A percentile compares a stretch with the other conserved stretches of the same genome.
These are phyloP conservation scores for Melanotaenia nigrans DNA, from an alignment of 2,797 vertebrate species.

Conservation along the genomic window DNA sequence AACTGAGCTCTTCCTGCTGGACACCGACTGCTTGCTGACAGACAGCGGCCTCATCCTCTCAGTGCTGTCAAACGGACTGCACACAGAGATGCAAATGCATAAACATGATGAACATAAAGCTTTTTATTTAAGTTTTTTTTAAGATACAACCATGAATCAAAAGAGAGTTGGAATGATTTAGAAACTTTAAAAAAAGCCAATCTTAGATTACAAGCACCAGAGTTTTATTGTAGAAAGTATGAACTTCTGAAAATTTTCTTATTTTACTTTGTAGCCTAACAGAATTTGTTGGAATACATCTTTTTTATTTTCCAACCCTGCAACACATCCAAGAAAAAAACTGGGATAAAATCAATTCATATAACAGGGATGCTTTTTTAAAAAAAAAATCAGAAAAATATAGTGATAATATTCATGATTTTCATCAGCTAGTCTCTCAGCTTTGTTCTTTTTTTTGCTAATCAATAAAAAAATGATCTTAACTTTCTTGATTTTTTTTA, in stretches of 20 bases:
- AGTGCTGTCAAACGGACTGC: conserved; percentile 83
- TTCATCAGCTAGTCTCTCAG: too few relatives aligned
- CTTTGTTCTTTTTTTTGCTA: too few relatives aligned
- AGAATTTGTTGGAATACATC: too few relatives aligned
- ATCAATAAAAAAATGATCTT: too few relatives aligned
- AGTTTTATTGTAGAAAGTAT: not conserved
- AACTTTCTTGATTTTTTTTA: too few relatives aligned
- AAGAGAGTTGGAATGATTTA: not conserved
- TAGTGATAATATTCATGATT: too few relatives aligned
- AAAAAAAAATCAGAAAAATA: too few relatives aligned
- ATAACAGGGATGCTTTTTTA: too few relatives aligned
- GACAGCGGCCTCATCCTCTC: conserved; percentile 81
- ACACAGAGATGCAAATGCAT: conserved; percentile 1
- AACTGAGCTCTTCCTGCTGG: conserved; percentile 88
- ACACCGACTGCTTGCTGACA: conserved; percentile 84
- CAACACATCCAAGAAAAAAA: too few relatives aligned
- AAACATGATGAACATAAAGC: not conserved
- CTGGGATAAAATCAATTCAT: too few relatives aligned
- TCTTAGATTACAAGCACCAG: not conserved
- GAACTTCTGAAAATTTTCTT: not conserved
- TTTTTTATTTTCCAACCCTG: too few relatives aligned
- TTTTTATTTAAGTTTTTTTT: not conserved
- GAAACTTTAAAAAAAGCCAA: not conserved
- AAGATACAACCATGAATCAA: not conserved
- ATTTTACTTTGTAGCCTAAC: not conserved